phyloP scores from a whole-genome alignment of 2,888 invertebrate genomes.

The Ophion slaviceki region DNA sequence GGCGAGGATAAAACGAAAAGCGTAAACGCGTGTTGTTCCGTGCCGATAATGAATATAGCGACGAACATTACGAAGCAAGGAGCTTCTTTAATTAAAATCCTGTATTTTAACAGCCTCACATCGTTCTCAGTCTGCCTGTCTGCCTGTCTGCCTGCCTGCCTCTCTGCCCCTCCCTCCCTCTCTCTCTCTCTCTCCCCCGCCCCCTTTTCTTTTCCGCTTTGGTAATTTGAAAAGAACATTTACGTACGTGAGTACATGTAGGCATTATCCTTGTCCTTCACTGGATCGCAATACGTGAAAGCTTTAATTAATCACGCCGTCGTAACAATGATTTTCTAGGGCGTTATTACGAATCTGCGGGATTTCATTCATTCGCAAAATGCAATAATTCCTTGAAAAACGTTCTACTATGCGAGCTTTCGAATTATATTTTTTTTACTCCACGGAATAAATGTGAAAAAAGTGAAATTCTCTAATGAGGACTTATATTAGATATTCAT shows the following conservation, averaged over 20 bases:
- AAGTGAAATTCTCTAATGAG: too few species aligned
- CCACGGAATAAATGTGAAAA: too few species aligned
- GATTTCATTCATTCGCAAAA: not conserved
- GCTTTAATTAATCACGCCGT: constrained; percentile 32
- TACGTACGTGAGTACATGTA: not conserved
- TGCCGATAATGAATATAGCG: constrained; percentile 49
- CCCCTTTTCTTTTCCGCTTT: not conserved
- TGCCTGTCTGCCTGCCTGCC: not conserved
- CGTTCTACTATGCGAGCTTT: not conserved
- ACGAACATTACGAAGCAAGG: constrained; percentile 43
- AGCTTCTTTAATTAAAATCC: constrained; percentile 67
- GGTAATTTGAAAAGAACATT: constrained; percentile 9
- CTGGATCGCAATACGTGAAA: not conserved
- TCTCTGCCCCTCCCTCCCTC: not conserved
- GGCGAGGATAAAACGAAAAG: constrained; percentile 46
- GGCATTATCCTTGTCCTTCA: not conserved
- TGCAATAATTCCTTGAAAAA: not conserved
- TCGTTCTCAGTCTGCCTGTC: not conserved
- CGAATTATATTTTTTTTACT: too few species aligned
- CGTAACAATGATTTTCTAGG: not conserved
- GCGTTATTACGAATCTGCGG: too few species aligned
- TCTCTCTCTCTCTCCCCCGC: not conserved
- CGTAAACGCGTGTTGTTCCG: constrained; percentile 15
- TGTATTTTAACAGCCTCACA: constrained; percentile 43
- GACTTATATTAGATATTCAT: too few species aligned